Percentiles rank a stretch among this genome's conserved stretches.
phyloP scores from a whole-genome alignment of 2,888 invertebrate species.

The Ctenicera cuprea region DNA sequence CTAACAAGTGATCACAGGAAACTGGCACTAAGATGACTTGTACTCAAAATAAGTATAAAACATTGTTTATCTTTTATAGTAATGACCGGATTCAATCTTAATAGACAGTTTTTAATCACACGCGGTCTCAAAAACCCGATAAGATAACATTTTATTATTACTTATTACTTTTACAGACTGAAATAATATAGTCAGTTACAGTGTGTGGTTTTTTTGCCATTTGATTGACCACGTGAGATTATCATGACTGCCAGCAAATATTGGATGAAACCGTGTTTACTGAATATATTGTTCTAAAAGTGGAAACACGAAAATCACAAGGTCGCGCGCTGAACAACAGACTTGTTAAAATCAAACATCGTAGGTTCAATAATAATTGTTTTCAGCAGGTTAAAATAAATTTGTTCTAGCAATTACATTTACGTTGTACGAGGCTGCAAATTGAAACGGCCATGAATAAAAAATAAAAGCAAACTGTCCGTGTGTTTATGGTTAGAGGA shows the following conservation, averaged over 20 bases:
- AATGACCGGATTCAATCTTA: conserved; percentile 11
- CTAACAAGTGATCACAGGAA: neutral
- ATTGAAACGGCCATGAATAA: conserved; percentile 9
- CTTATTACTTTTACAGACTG: too few species aligned
- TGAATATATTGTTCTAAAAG: conserved; percentile 24
- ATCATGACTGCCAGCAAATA: conserved; percentile 13
- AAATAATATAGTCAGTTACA: neutral
- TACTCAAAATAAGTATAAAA: conserved; percentile 29
- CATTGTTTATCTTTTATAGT: conserved; percentile 12
- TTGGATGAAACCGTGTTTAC: conserved; percentile 18
- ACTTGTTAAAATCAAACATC: neutral
- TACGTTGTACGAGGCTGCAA: neutral
- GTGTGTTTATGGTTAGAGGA: conserved; percentile 1
- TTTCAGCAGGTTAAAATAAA: neutral
- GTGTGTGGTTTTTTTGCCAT: neutral
- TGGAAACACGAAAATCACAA: conserved; percentile 15
- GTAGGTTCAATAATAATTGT: neutral
- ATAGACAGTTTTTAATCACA: conserved; percentile 18
- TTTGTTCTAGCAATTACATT: too few species aligned
- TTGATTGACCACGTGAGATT: conserved; percentile 7
- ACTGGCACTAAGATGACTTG: conserved; percentile 9
- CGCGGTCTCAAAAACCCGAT: conserved; percentile 2
- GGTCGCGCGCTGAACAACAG: neutral
- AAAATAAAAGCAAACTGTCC: neutral
- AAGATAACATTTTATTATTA: conserved; percentile 14